Conservation (phyloP, 2,797 vertebrate genomes). For the Ctenopoma multispine region DNA sequence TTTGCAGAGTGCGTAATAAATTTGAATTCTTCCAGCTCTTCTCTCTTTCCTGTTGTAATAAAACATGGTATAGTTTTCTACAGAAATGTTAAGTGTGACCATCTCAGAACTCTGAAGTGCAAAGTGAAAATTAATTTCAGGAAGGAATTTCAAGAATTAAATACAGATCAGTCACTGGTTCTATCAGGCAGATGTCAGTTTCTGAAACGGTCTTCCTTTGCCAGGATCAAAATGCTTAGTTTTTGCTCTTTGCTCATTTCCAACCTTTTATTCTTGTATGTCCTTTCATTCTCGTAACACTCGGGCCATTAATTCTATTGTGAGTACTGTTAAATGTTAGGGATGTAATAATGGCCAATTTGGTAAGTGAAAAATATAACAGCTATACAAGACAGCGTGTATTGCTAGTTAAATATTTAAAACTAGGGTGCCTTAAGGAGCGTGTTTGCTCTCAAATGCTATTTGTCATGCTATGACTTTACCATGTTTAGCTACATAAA, state of each 20-base stretch:
- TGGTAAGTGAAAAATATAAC: not conserved
- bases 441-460: not conserved
- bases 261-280: not conserved
- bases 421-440: not conserved
- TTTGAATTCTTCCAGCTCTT: constrained; percentile 68
- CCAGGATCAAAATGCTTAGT: not conserved
- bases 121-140: constrained; percentile 45
- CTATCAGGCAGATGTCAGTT: not conserved
- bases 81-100: constrained; percentile 41
- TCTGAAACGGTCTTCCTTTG: not conserved
- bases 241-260: not conserved
- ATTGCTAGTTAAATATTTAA: not conserved
- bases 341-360: not conserved
- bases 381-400: not conserved
- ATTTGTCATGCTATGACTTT: not conserved
- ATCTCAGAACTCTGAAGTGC: constrained; percentile 33
- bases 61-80: constrained; percentile 60
- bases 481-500: not conserved
- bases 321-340: not conserved
- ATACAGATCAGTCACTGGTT: not conserved
- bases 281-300: not conserved
- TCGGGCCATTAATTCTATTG: not conserved
- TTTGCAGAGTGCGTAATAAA: constrained; percentile 60
- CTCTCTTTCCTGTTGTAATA: constrained; percentile 50
- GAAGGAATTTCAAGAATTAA: no score